Conservation (phyloP, 2,113 vertebrate species). For the Aramus guarauna region DNA sequence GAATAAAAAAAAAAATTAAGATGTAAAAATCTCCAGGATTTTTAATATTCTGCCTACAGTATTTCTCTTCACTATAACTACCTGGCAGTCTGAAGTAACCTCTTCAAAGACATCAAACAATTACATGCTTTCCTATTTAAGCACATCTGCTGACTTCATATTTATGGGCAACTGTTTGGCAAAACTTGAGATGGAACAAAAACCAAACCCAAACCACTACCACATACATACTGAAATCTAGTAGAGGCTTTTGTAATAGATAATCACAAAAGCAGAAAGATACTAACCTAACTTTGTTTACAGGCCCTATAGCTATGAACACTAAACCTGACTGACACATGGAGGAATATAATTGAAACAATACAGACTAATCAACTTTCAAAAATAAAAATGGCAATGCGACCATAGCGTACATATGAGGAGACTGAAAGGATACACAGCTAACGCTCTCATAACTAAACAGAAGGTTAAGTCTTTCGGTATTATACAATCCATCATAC, state of each 20-base stretch:
- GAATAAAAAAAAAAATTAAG: not conserved
- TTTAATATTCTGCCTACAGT: not conserved
- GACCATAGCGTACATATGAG: not conserved
- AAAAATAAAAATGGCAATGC: not conserved
- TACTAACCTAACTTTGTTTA: not conserved
- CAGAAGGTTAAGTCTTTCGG: not conserved
- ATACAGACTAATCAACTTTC: not conserved
- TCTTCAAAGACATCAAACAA: not conserved
- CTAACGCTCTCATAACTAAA: not conserved
- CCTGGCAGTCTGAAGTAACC: not conserved
- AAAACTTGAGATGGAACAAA: not conserved
- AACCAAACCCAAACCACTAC: not conserved
- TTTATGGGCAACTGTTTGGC: not conserved
- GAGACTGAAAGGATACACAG: not conserved
- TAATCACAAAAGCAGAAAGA: not conserved
- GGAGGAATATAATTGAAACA: not conserved
- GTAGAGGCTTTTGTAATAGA: not conserved
- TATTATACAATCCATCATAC: not conserved
- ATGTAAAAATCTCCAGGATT: not conserved
- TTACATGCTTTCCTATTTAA: not conserved
- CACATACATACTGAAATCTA: not conserved
- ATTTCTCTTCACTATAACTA: not conserved
- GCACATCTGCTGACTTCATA: not conserved
- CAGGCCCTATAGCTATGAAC: not conserved
- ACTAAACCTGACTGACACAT: not conserved